A percentile compares a stretch with the other conserved stretches of the same genome.
Evolutionary conservation across 2,797 vertebrate species (phyloP).

Genomic region (Myotis myotis): DNA sequence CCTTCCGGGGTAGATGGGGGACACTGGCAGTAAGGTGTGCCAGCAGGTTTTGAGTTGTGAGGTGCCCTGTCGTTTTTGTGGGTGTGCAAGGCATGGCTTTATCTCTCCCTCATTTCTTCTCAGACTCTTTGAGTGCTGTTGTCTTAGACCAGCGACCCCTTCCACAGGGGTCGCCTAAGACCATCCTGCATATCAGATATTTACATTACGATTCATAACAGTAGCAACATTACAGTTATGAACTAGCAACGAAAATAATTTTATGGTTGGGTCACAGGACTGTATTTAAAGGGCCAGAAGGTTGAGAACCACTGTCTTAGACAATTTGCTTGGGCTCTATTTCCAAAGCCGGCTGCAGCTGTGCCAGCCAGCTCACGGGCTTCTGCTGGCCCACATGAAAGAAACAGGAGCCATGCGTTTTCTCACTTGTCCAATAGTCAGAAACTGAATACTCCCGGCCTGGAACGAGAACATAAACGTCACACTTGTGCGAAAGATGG

Average conservation of each 20-base stretch:
- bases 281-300: too few relatives aligned
- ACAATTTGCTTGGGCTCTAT: neutral
- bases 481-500: neutral
- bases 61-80: neutral
- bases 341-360: neutral
- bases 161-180: too few relatives aligned
- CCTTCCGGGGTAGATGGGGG: neutral
- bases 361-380: neutral
- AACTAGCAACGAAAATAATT: too few relatives aligned
- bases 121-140: neutral
- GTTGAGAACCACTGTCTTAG: neutral
- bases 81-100: neutral
- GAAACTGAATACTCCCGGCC: neutral
- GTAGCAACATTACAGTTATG: too few relatives aligned
- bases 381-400: neutral
- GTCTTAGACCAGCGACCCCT: neutral
- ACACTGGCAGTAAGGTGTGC: too few relatives aligned
- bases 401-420: neutral
- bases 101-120: neutral
- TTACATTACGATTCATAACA: too few relatives aligned
- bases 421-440: neutral
- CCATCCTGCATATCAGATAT: too few relatives aligned
- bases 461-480: neutral
- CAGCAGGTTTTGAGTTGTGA: neutral
- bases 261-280: too few relatives aligned